These are phyloP conservation scores for Agapornis canus DNA, from an alignment of 2,797 vertebrate species.

Conservation along the genomic window DNA sequence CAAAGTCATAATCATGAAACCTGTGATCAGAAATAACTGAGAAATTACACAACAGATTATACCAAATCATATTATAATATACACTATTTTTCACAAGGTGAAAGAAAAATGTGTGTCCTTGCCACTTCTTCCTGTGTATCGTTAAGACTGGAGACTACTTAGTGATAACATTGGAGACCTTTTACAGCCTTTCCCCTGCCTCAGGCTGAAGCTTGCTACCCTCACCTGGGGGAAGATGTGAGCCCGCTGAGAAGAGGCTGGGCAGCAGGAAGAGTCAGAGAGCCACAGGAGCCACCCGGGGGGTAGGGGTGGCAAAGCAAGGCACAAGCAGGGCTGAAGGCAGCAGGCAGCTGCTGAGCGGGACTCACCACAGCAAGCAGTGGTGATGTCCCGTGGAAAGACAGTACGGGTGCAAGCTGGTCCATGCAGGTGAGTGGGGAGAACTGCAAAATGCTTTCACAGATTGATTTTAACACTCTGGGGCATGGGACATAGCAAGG, in stretches of 20 bases:
- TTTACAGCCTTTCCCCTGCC: background rate
- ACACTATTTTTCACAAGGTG: background rate
- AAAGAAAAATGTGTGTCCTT: background rate
- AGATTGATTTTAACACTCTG: background rate
- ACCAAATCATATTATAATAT: background rate
- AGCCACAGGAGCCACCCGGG: fast-evolving
- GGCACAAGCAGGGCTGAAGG: background rate
- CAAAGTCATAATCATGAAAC: background rate
- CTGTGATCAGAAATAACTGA: background rate
- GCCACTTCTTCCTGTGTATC: background rate
- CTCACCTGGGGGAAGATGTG: background rate
- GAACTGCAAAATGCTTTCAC: background rate
- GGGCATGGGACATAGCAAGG: fast-evolving
- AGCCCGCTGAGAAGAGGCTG: background rate
- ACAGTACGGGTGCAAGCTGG: background rate
- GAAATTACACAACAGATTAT: background rate
- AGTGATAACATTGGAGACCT: background rate
- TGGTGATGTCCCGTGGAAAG: background rate
- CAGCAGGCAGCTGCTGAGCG: background rate
- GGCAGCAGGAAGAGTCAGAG: background rate
- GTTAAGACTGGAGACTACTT: background rate
- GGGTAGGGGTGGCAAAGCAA: background rate
- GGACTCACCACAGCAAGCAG: background rate
- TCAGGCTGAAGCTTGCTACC: background rate
- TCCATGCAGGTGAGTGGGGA: slow-evolving; percentile 14